Evolutionary conservation across 2,113 vertebrate species (phyloP), one percentile per base, ranked within the genome.

Genomic region (Gorsachius goisagi): DNA sequence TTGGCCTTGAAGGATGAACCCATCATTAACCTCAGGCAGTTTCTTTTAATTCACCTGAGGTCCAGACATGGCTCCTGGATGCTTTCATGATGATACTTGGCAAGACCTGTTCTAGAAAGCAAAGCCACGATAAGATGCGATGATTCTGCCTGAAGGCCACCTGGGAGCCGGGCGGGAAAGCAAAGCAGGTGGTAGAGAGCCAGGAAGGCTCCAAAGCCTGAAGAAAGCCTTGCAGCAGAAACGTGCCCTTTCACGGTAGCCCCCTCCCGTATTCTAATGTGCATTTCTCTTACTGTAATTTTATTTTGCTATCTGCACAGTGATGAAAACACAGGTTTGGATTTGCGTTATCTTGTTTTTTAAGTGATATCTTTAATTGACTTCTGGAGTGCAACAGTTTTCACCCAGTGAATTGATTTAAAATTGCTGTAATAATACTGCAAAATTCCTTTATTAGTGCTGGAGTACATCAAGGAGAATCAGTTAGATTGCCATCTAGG

Each of bases 341-440:
- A 10, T 73, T 95, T 87, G 53, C 2, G 2, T 88, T 75, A 75
- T 90, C 93, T 89, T 9, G 26, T 56, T 85, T 90, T 96, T 91
- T 49, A 94, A 82, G 33, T 55, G 62, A 32, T 97, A 84, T 86
- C 91, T 88, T n/a, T 95, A 95, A 95, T 90, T 88, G 94, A 95
- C 89, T 97, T 91, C 45, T n/a, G 44, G 71, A 95, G 79, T 18
- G 5, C 81, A 81, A 53, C 45, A 7, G 74, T 12, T 0, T 83
- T 96, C 80, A 27, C 45, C 17, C 39, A 91, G 67, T 63, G 87
- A 97, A 96, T 91, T 69, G 93, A 96, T 93, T 92, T 94, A 67
- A 96, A 96, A 97, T 96, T 95, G 88, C 88, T 94, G 58, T 93
- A 95, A 96, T 96, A 97, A 95, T 88, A 74, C 81, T 56, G 82